Percentiles rank a stretch among this genome's conserved stretches.
These are phyloP conservation scores for Nesometra sesokonis DNA, from an alignment of 35 echinoderm and acorn worm species.

Conservation along the genomic window DNA sequence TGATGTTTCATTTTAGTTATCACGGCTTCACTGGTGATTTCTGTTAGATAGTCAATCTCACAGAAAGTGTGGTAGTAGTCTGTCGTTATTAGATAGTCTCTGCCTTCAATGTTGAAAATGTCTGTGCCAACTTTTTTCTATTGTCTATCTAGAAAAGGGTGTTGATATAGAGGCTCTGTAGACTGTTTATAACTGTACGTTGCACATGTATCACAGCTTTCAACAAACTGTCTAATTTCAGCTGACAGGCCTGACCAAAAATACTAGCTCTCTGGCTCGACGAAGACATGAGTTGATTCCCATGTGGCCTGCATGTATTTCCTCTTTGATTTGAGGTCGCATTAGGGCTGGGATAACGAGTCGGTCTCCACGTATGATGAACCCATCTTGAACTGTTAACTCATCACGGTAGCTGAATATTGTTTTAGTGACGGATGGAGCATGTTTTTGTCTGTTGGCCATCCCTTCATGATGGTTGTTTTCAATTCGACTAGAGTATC, in stretches of 20 bases:
- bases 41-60: background rate
- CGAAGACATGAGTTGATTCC: conserved; percentile 41
- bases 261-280: conserved; percentile 39
- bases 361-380: conserved; percentile 28
- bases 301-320: conserved; percentile 38
- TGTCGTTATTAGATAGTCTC: conserved; percentile 9
- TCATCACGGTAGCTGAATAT: conserved; percentile 43
- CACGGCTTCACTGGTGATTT: background rate
- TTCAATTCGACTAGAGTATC: conserved; percentile 14
- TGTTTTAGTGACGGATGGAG: conserved; percentile 1
- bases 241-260: conserved; percentile 51
- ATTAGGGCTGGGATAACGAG: conserved; percentile 32
- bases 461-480: conserved; percentile 29
- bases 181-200: conserved; percentile 6
- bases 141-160: background rate
- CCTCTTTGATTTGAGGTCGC: conserved; percentile 35
- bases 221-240: conserved; percentile 40
- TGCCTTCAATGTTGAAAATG: background rate
- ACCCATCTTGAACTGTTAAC: conserved; percentile 43
- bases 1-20: conserved; percentile 9
- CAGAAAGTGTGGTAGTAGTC: conserved; percentile 7
- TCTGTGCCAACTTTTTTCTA: conserved; percentile 12
- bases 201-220: conserved; percentile 44
- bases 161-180: conserved; percentile 3
- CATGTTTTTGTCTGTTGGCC: conserved; percentile 36